Evolutionary conservation across 1,140 invertebrate species (phyloP), one percentile per base, ranked within the genome.

Genomic region (Drosophila arawakana): DNA sequence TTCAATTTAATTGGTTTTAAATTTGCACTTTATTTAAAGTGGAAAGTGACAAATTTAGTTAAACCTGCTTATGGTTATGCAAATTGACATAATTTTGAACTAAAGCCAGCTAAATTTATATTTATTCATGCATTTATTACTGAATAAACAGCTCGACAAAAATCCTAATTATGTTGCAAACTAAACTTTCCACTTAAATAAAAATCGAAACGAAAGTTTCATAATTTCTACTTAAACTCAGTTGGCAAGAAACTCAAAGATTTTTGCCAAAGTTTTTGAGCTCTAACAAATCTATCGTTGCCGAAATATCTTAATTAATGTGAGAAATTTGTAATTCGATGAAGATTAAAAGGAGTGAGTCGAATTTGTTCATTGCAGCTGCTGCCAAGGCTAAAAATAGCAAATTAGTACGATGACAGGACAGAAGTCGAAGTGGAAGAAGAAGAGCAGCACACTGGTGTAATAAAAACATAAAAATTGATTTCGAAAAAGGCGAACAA

Each of bases 401-500:
- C 35, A 47, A 35, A 43, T 37, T 21, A 75, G 41, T 37, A 61
- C 35, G 11, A 55, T 72, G 61, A 61, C 43, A 60, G 37, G 9
- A 34, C 43, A 55, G 9, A 21, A 34, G 4, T 3, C 7, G 9
- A 7, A 30, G 5, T 30, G 30, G 4, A 3, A 10, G 9, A 7
- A 30, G 5, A 52, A 50, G 37, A 39, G 10, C 2, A 10, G 37
- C 7, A 39, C 7, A 39, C 10, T 9, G 15, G 60, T 59, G 59
- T 58, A 59, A 44, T 59, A 68, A 67, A 30, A 76, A 66, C 65
- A 57, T 30, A 69, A 46, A 71, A 78, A 86, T 70, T 75, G 71
- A 75, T 86, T 81, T 81, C 50, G 34, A 46, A 80, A 80, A 30
- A 30, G 25, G 25, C 25, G 25, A 30, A 47, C 73, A 62, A 76